These are phyloP conservation scores for Blastobasis lacticolella DNA, from an alignment of 2,888 invertebrate species.

Conservation along the genomic window DNA sequence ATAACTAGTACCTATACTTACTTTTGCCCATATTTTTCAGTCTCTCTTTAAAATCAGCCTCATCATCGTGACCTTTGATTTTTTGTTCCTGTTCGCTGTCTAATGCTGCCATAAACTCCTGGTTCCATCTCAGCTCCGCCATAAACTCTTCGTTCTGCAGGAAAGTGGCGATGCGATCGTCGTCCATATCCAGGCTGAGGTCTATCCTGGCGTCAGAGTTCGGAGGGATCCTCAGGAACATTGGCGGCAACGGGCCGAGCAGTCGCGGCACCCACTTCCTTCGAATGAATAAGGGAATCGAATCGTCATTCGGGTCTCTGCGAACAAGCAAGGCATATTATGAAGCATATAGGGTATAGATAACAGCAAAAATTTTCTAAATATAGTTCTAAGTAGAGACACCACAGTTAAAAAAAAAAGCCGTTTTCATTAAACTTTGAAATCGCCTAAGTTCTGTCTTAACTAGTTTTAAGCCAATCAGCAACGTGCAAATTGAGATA, in stretches of 20 bases:
- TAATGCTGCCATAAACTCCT: conserved; percentile 89
- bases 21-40: conserved; percentile 88
- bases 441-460: no score
- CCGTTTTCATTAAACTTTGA: no score
- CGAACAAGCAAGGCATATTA: neutral
- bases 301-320: conserved; percentile 60
- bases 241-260: conserved; percentile 83
- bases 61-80: conserved; percentile 72
- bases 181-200: conserved; percentile 80
- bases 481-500: no score
- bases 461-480: no score
- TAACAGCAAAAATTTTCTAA: no score
- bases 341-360: neutral
- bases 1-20: conserved; percentile 35
- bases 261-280: conserved; percentile 86
- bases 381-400: no score
- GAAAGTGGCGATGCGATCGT: conserved; percentile 89
- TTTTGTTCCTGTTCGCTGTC: conserved; percentile 80
- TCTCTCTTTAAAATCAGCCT: conserved; percentile 84
- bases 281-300: conserved; percentile 56
- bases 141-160: conserved; percentile 94
- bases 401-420: no score
- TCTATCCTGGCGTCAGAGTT: conserved; percentile 64
- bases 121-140: conserved; percentile 88
- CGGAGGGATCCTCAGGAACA: conserved; percentile 81